phyloP scores from a whole-genome alignment of 2,888 invertebrate genomes.

The Eilema sororculum region DNA sequence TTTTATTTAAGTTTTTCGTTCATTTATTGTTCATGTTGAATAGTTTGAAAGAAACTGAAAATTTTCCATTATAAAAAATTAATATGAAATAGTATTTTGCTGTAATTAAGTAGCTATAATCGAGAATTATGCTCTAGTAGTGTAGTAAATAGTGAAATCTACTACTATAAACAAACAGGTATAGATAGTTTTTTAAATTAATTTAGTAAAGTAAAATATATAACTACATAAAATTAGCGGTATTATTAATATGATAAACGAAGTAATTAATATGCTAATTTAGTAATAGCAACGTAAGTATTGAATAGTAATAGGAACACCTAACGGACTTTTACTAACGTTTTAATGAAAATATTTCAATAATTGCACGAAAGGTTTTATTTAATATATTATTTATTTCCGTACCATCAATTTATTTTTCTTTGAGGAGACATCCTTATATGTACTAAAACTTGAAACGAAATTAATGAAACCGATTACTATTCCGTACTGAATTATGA shows the following conservation, averaged over 20 bases:
- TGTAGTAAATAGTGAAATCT: too few species aligned
- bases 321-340: not conserved
- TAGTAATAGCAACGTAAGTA: not conserved
- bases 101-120: not conserved
- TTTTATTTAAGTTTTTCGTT: not conserved
- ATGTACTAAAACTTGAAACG: slow-evolving; percentile 59
- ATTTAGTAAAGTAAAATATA: not conserved
- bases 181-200: too few species aligned
- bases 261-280: not conserved
- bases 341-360: not conserved
- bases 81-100: not conserved
- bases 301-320: not conserved
- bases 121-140: not conserved
- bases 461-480: slow-evolving; percentile 66
- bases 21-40: not conserved
- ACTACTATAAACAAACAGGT: too few species aligned
- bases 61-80: not conserved
- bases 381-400: too few species aligned
- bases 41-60: not conserved
- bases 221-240: too few species aligned
- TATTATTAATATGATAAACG: too few species aligned
- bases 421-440: slow-evolving; percentile 34
- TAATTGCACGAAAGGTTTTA: not conserved
- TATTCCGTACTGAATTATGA: slow-evolving; percentile 51
- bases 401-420: too few species aligned